phyloP scores from a whole-genome alignment of 2,113 vertebrate species.

The Cyanistes caeruleus region DNA sequence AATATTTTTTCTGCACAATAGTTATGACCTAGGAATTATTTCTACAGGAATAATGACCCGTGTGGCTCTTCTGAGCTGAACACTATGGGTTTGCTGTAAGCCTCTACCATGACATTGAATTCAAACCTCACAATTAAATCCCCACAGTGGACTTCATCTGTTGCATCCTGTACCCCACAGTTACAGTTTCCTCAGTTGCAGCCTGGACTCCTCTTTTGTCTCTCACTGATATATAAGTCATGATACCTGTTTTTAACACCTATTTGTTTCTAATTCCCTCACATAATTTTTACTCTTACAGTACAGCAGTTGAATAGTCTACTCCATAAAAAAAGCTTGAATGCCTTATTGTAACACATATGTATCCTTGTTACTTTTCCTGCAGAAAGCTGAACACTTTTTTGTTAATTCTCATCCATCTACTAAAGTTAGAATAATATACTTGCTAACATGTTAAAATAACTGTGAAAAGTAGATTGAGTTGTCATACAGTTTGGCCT shows the following conservation, averaged over 20 bases:
- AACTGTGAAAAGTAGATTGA: not conserved
- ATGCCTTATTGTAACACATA: not conserved
- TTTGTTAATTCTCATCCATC: not conserved
- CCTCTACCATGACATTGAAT: not conserved
- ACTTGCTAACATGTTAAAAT: not conserved
- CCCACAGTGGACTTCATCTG: not conserved
- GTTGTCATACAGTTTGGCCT: not conserved
- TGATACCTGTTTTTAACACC: not conserved
- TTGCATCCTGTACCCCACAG: not conserved
- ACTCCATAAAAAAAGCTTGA: not conserved
- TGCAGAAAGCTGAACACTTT: not conserved
- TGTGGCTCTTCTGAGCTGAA: not conserved
- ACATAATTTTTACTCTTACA: not conserved
- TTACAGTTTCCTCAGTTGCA: not conserved
- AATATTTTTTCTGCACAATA: not conserved
- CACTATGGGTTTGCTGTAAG: not conserved
- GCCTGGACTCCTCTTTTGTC: not conserved
- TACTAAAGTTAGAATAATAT: not conserved
- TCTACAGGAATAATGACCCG: accelerated
- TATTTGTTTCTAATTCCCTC: not conserved
- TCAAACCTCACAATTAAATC: not conserved
- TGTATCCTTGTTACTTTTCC: not conserved
- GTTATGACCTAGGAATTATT: not conserved
- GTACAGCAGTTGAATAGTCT: not conserved
- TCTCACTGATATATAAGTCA: not conserved